Conservation (phyloP, 2,797 vertebrate genomes). For the Aythya fuligula region DNA sequence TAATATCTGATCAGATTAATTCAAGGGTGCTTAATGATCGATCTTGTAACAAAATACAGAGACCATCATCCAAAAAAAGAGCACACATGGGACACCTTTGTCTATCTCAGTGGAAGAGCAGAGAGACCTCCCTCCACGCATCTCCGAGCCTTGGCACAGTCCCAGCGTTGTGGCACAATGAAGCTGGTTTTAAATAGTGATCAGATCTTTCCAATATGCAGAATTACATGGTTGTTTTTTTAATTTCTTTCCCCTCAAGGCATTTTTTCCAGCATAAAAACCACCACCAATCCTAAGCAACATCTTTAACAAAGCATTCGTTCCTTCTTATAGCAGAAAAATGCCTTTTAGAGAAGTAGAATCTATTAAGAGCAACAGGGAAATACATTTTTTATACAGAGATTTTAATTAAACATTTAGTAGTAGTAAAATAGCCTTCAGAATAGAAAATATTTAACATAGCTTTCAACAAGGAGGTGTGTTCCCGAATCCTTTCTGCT, state of each 20-base stretch:
- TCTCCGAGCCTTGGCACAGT: too few relatives aligned
- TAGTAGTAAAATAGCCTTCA: not conserved
- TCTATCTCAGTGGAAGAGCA: fast-evolving
- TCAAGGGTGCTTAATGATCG: not conserved
- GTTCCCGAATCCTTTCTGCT: not conserved
- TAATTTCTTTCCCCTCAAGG: too few relatives aligned
- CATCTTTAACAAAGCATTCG: not conserved
- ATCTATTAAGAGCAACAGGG: not conserved
- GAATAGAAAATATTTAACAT: not conserved
- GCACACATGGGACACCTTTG: not conserved
- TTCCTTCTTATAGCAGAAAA: not conserved
- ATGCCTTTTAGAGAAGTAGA: not conserved
- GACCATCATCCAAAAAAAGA: not conserved
- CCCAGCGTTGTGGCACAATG: too few relatives aligned
- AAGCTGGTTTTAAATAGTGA: not conserved
- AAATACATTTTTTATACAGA: not conserved
- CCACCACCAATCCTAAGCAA: not conserved
- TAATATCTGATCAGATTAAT: not conserved
- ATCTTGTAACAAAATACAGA: not conserved
- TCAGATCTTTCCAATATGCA: not conserved
- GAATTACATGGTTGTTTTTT: not conserved
- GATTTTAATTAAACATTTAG: not conserved
- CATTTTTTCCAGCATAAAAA: not conserved
- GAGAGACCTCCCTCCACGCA: fast-evolving
- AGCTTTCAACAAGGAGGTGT: not conserved